Percentiles rank a stretch among this genome's conserved stretches.
Evolutionary conservation across 2,113 vertebrate species (phyloP).

Genomic region (Cyanoramphus novaezelandiae): DNA sequence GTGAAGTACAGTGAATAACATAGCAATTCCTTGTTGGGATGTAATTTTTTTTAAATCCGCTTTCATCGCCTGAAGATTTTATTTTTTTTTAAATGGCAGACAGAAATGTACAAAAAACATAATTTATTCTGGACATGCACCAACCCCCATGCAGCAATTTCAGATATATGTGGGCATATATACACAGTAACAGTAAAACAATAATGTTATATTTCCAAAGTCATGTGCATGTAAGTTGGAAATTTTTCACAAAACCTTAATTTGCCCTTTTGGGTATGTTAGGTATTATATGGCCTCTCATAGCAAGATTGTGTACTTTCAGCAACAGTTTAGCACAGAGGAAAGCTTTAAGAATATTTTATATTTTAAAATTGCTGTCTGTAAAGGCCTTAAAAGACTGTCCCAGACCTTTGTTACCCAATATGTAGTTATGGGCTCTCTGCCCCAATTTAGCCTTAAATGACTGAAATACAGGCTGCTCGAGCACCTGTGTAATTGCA

Average conservation of each 20-base stretch:
- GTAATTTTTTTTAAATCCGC: neutral
- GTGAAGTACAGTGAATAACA: neutral
- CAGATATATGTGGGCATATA: neutral
- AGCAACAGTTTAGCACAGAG: neutral
- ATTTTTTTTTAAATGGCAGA: neutral
- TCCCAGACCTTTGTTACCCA: neutral
- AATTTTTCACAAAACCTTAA: slow-evolving; percentile 1
- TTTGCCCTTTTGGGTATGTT: neutral
- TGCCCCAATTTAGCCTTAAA: neutral
- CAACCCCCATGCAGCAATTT: neutral
- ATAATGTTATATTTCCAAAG: neutral
- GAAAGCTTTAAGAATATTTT: neutral
- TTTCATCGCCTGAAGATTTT: neutral
- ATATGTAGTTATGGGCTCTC: neutral
- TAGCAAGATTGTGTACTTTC: neutral
- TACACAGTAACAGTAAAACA: neutral
- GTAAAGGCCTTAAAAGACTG: neutral
- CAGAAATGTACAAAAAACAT: neutral
- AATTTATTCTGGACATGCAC: neutral
- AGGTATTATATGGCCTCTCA: neutral
- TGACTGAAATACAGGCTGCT: neutral
- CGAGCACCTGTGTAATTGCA: slow-evolving; percentile 37
- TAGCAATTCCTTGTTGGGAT: neutral
- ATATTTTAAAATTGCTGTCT: neutral
- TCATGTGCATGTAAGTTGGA: neutral